phyloP scores from a whole-genome alignment of 2,113 vertebrate genomes.

The Austrofundulus limnaeus region DNA sequence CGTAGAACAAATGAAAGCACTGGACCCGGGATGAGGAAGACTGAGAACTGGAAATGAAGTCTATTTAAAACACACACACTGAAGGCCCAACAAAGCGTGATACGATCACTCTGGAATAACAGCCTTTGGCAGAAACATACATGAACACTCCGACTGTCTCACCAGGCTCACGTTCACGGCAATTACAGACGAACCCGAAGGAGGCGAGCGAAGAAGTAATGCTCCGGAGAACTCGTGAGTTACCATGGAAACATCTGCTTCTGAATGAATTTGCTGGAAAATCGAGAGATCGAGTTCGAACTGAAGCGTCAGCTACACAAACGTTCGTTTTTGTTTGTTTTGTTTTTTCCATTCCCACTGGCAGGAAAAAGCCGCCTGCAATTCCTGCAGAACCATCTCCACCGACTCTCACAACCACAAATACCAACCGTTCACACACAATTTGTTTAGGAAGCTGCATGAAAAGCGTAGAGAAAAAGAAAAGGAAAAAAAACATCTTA shows the following conservation, averaged over 20 bases:
- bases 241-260: conserved; percentile 76
- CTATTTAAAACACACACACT: conserved; percentile 11
- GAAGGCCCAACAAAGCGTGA: conserved; percentile 26
- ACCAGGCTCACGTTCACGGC: conserved; percentile 64
- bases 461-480: background rate
- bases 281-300: conserved; percentile 73
- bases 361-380: conserved; percentile 39
- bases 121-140: conserved; percentile 31
- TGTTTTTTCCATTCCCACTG: no score
- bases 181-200: conserved; percentile 74
- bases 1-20: conserved; percentile 16
- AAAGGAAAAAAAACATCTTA: no score
- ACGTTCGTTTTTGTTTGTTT: conserved; percentile 29
- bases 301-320: conserved; percentile 63
- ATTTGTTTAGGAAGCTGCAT: background rate
- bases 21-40: conserved; percentile 21
- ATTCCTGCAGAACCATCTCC: conserved; percentile 41
- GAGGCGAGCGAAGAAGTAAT: conserved; percentile 64
- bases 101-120: conserved; percentile 29
- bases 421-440: background rate
- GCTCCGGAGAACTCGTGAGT: conserved; percentile 73
- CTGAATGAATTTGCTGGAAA: conserved; percentile 73
- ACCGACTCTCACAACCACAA: conserved; percentile 20
- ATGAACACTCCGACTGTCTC: conserved; percentile 34
- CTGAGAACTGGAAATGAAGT: conserved; percentile 20